Evolutionary conservation across 1,140 invertebrate species (phyloP), one percentile per base, ranked within the genome.

Genomic region (Pogonognathellus flavescens): DNA sequence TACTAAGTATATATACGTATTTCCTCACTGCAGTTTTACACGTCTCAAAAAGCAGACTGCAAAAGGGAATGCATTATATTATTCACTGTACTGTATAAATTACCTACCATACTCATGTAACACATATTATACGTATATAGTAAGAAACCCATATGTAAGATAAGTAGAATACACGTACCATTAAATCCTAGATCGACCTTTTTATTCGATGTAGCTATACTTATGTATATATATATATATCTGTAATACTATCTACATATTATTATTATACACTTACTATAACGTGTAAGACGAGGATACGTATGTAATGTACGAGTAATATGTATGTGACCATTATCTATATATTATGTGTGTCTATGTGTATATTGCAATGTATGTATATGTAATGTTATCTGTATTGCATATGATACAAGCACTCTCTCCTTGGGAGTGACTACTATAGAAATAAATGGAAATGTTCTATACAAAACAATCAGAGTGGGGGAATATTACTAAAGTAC

Each of bases 401-500:
- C 11, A 14, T 57, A 57, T 49, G 70, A 66, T 60, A 60, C 18
- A 60, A 60, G 22, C 13, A 25, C 22, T 66, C 13, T 25, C 22
- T 66, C 25, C 22, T 66, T 11, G 2, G 25, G 22, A 76, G 70
- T 31, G 25, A 76, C 16, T 76, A 31, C n/a, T 41, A n/a, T n/a
- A 31, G 25, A 76, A 76, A 76, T 76, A 76, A 18, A 76, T 76
- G 31, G 70, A 49, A 76, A 76, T 31, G 70, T 76, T 76, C 70
- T 76, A 76, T 76, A 50, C 13, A 31, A 76, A 8, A 11, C 31
- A 49, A 62, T 41, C 14, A 18, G 41, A 8, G 5, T 41, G 31
- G 31, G 31, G 31, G 31, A 41, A 41, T 41, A 3, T 41, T 41
- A 41, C 31, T 41, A 41, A 41, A 14, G 11, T 57, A 57, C 53